Evolutionary conservation across 2,797 vertebrate genomes (phyloP).

Genomic region (Cercopithecus hamlyni): DNA sequence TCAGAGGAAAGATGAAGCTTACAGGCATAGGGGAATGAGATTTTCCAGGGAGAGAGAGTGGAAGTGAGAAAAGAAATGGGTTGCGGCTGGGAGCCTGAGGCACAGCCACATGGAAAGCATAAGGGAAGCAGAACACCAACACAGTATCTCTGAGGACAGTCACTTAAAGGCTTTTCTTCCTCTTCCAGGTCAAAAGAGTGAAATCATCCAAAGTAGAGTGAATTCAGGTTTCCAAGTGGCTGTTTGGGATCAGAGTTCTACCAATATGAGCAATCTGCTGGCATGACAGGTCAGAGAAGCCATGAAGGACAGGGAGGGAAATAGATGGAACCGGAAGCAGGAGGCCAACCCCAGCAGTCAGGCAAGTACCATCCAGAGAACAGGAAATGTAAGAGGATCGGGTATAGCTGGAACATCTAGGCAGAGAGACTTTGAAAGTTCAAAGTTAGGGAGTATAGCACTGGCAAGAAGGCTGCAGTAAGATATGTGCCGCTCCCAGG

Average conservation of each 20-base stretch:
- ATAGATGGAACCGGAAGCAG: not conserved
- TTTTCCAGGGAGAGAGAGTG: not conserved
- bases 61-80: not conserved
- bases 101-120: not conserved
- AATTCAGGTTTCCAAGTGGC: not conserved
- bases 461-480: rapidly evolving
- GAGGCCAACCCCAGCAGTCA: not conserved
- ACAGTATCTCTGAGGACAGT: not conserved
- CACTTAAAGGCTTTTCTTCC: not conserved
- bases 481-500: not conserved
- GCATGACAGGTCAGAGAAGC: not conserved
- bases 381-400: not conserved
- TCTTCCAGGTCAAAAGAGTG: not conserved
- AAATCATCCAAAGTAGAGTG: not conserved
- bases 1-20: not conserved
- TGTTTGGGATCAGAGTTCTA: not conserved
- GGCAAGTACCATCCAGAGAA: not conserved
- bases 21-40: not conserved
- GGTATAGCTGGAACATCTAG: not conserved
- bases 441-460: not conserved
- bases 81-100: not conserved
- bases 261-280: not conserved
- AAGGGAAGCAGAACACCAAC: not conserved
- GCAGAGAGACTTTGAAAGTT: not conserved
- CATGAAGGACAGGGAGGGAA: not conserved